Evolutionary conservation across 2,888 invertebrate genomes (phyloP), one percentile per base, ranked within the genome.

Genomic region (Erannis defoliaria): DNA sequence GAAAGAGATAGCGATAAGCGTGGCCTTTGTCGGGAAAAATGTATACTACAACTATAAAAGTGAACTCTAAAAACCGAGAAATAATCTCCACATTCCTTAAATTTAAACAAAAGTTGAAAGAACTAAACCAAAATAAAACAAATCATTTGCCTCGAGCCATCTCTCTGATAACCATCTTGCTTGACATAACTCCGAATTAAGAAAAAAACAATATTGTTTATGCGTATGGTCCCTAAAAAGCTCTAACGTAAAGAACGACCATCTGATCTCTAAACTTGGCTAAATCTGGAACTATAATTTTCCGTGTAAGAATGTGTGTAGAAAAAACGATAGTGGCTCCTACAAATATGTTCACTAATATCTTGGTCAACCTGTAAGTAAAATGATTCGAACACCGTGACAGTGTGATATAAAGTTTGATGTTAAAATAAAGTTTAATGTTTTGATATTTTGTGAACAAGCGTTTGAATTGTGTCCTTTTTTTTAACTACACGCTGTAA

Each of bases 151-250:
- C 37, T n/a, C 43, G 37, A 37, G 50, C 55, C 59, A 55, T 60
- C 61, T 61, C 60, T 31, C 50, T 33, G 61, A 61, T 61, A 61
- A 61, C 61, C 21, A 61, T 61, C 61, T 55, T 33, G 50, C 61
- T 61, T 61, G 61, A 61, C 61, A 55, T 60, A 61, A 61, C 61
- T 61, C 33, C 23, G 55, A 40, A 61, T 60, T 60, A 43, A 60
- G 42, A 54, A 48, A 61, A 60, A 55, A 61, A 55, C 37, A 12
- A 45, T 55, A 61, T 50, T 55, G 45, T 61, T 61, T 61, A 55
- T 61, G 38, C 45, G 14, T 29, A 31, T 38, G 33, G 48, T 1
- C 33, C 42, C 29, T 16, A 37, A 49, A 46, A 26, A 14, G 40
- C 35, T 43, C 29, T n/a, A 43, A 29, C 53, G 21, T 48, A 48